Percentiles rank a stretch among this genome's conserved stretches.
Conservation (phyloP, 2,797 vertebrate genomes). For the Hipposideros larvatus region DNA sequence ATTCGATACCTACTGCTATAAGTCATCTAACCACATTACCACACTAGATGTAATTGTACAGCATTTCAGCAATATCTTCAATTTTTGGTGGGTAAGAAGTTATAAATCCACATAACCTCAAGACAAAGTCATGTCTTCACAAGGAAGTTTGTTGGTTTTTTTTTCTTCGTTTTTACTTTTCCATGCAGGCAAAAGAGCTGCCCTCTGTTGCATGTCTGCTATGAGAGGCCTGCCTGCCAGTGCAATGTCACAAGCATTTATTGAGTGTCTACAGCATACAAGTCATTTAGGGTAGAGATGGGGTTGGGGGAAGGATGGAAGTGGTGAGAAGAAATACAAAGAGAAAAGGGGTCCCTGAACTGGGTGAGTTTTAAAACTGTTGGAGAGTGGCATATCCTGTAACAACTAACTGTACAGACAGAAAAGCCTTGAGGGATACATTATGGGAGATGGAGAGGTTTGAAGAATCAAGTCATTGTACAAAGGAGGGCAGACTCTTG, state of each 20-base stretch:
- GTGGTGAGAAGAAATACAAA: background rate
- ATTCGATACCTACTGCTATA: slow-evolving; percentile 62
- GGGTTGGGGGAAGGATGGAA: background rate
- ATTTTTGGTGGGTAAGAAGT: slow-evolving; percentile 65
- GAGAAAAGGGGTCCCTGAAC: background rate
- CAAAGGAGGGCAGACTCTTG: background rate
- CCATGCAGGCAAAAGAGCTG: background rate
- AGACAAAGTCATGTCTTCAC: slow-evolving; percentile 58
- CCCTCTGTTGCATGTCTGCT: background rate
- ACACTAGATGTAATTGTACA: slow-evolving; percentile 51
- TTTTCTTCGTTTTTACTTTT: slow-evolving; percentile 39
- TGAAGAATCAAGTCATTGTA: background rate
- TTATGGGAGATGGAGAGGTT: background rate
- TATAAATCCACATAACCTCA: slow-evolving; percentile 62
- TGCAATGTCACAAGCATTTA: background rate
- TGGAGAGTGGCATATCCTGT: background rate
- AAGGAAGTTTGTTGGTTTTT: background rate
- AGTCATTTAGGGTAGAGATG: background rate
- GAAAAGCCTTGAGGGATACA: background rate
- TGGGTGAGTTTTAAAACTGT: background rate
- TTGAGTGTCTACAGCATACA: background rate
- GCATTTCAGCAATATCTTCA: slow-evolving; percentile 55
- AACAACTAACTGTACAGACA: background rate
- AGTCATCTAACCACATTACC: slow-evolving; percentile 63
- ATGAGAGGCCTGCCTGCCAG: background rate